phyloP scores from a whole-genome alignment of 2,113 vertebrate species.

The Acanthochromis polyacanthus region DNA sequence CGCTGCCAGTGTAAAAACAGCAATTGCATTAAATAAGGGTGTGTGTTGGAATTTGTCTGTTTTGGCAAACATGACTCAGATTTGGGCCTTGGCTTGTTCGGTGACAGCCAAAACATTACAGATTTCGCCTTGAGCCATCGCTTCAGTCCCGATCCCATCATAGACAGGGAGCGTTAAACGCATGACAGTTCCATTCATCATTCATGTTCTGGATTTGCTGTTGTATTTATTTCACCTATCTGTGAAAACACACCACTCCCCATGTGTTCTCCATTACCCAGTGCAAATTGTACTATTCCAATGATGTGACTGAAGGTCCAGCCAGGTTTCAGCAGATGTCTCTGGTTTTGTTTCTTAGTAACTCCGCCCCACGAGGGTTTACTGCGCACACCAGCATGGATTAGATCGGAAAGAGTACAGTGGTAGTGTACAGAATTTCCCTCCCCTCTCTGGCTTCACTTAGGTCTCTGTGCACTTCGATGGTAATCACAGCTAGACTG shows the following conservation, averaged over 20 bases:
- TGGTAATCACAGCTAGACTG: conserved; percentile 57
- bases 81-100: not conserved
- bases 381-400: conserved; percentile 45
- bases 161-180: conserved; percentile 11
- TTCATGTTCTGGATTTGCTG: conserved; percentile 29
- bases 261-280: conserved; percentile 66
- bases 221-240: conserved; percentile 39
- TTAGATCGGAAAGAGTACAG: conserved; percentile 53
- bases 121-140: conserved; percentile 6
- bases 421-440: conserved; percentile 27
- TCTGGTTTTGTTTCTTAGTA: conserved; percentile 62
- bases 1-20: conserved; percentile 17
- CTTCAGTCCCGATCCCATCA: conserved; percentile 22
- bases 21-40: conserved; percentile 16
- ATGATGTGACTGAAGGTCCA: conserved; percentile 56
- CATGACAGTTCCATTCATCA: conserved; percentile 29
- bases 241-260: conserved; percentile 36
- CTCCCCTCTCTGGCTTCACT: conserved; percentile 64
- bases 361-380: conserved; percentile 45
- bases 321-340: conserved; percentile 67
- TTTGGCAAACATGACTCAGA: conserved; percentile 46
- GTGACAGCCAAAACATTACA: conserved; percentile 29
- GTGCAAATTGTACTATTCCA: conserved; percentile 56
- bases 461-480: conserved; percentile 43
- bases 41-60: conserved; percentile 6